Evolutionary conservation across 2,888 invertebrate genomes (phyloP).

Genomic region (Microctonus hyperodae): DNA sequence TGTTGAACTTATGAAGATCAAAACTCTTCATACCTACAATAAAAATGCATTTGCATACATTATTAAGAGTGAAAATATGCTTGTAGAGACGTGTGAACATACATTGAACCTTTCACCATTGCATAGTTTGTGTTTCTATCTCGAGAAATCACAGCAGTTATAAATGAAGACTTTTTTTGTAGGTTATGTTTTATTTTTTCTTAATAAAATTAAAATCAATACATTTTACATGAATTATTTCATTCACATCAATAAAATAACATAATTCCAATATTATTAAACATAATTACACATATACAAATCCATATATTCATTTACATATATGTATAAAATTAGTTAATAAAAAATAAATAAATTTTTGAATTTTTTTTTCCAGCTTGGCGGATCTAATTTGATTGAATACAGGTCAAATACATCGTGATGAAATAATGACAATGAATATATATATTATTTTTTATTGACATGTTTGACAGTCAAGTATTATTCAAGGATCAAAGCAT

Average conservation of each 20-base stretch:
- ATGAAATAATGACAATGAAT: neutral
- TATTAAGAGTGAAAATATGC: slow-evolving; percentile 21
- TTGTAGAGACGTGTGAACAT: slow-evolving; percentile 28
- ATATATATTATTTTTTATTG: neutral
- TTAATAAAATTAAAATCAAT: slow-evolving; percentile 19
- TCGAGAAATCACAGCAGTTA: slow-evolving; percentile 23
- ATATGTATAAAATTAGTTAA: too few relatives aligned
- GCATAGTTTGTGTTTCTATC: slow-evolving; percentile 25
- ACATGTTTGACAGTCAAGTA: slow-evolving; percentile 1
- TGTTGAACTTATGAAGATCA: too few relatives aligned
- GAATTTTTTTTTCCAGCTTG: neutral
- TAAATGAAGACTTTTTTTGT: slow-evolving; percentile 2
- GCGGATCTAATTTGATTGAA: neutral
- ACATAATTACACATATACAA: neutral
- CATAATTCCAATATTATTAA: neutral
- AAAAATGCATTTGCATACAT: neutral
- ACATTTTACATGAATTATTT: slow-evolving; percentile 4
- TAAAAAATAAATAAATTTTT: too few relatives aligned
- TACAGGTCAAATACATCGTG: neutral
- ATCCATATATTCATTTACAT: neutral
- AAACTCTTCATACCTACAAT: too few relatives aligned
- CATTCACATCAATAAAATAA: neutral
- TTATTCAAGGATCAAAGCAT: slow-evolving; percentile 9
- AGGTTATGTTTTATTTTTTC: slow-evolving; percentile 25
- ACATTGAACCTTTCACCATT: slow-evolving; percentile 27